Evolutionary conservation across 2,113 vertebrate genomes (phyloP).

Genomic region (Neopipo cinnamomea): DNA sequence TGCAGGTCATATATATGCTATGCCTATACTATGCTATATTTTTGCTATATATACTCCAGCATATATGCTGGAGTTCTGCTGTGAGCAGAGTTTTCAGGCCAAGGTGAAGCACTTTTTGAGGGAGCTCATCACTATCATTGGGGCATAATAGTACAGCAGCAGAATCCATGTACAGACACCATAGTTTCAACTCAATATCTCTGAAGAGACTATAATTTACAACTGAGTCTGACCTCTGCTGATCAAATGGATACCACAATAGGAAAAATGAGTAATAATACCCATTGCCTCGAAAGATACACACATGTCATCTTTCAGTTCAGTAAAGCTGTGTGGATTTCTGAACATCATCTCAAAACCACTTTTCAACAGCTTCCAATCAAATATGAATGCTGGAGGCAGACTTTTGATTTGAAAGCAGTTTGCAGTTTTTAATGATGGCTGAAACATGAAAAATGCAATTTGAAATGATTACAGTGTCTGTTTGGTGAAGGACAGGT

Average conservation of each 20-base stretch:
- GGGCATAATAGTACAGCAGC: not conserved
- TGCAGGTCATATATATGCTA: not conserved
- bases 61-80: not conserved
- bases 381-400: not conserved
- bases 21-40: too few relatives aligned
- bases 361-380: not conserved
- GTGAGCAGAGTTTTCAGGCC: not conserved
- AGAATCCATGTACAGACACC: not conserved
- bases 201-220: not conserved
- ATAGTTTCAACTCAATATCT: not conserved
- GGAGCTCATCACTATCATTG: not conserved
- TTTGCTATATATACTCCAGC: not conserved
- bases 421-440: not conserved
- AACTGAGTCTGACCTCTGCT: not conserved
- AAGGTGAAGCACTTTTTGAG: not conserved
- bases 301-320: not conserved
- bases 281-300: not conserved
- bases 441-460: conserved; percentile 1
- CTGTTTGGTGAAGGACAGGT: conserved; percentile 27
- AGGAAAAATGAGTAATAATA: not conserved
- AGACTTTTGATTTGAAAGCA: conserved; percentile 1
- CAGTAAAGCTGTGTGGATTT: not conserved
- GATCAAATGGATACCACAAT: not conserved
- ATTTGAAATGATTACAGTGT: not conserved
- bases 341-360: not conserved